Base-by-base conservation (phyloP, 2,113 vertebrate genomes). In the Meleagris gallopavo region DNA sequence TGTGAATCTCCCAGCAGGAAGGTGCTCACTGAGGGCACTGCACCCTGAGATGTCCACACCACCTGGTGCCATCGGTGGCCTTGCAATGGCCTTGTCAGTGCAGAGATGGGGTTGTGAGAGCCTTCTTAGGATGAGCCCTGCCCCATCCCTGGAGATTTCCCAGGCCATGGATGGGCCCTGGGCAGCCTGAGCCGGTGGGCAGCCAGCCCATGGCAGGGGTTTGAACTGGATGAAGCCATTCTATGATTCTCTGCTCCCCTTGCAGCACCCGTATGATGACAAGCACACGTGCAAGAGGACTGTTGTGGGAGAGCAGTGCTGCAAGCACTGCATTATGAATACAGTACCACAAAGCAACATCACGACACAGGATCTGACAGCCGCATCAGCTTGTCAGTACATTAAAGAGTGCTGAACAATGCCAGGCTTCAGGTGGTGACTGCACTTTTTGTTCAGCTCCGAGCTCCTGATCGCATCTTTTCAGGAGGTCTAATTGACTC, bases 251-350 rank as follows among this genome's bases (percentile, higher is more conserved):
- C 55, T 57, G 11, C 38, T 57, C 54, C 60, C 50, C 54, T 80
- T 2, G 0, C 21, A 34, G 36, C 34, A 66, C 17, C 40, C 46
- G 30, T 24, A 6, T 13, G 0, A 1, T 30, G 69, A 32, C 15
- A 50, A 76, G 57, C 29, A 52, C 7, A 17, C 0, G 0, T 34
- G 76, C 70, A 25, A 45, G 43, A 57, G 21, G 8, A 48, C 7
- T 1, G 0, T 40, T 2, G 2, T 46, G n/a, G 62, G 52, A 71
- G 21, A 45, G 67, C 7, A 9, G 21, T 15, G 62, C 77, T 45
- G 74, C 7, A 6, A 73, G 55, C 32, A 57, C 27, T 34, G 58
- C 15, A 2, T 64, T 76, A 8, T 3, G 32, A 79, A 34, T 20
- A 70, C 45, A 76, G 17, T 4, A 76, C 54, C 60, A 7, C 41